Percentiles rank a stretch among this genome's conserved stretches.
phyloP scores from a whole-genome alignment of 2,113 vertebrate species.

The Cranoglanis bouderius region DNA sequence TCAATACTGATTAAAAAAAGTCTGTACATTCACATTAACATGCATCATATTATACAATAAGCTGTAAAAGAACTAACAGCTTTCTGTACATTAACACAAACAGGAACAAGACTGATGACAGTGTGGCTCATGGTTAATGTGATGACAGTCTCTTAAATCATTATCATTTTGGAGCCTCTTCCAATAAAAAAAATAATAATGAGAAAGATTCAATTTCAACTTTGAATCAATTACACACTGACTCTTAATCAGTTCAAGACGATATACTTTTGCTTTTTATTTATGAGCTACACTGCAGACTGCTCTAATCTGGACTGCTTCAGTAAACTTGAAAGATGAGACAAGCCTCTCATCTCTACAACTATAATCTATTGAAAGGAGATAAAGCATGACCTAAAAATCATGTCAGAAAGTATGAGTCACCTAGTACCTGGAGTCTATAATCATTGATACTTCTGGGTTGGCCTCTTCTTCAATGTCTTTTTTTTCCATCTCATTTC shows the following conservation, averaged over 20 bases:
- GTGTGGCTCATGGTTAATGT: background rate
- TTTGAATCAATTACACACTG: background rate
- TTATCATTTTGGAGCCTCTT: background rate
- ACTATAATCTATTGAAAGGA: slow-evolving; percentile 10
- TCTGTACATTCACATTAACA: background rate
- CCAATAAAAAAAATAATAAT: background rate
- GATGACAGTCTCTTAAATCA: background rate
- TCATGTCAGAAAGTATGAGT: slow-evolving; percentile 22
- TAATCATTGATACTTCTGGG: slow-evolving; percentile 1
- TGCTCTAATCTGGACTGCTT: background rate
- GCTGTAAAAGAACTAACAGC: background rate
- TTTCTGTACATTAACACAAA: background rate
- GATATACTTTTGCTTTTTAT: background rate
- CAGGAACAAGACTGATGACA: background rate
- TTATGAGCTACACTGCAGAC: background rate
- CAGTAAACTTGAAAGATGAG: slow-evolving; percentile 8
- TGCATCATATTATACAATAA: background rate
- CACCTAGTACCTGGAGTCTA: slow-evolving; percentile 11
- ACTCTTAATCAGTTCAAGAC: background rate
- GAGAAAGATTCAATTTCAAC: background rate
- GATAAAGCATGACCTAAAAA: slow-evolving; percentile 25
- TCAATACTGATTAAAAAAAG: background rate
- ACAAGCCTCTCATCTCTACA: background rate
- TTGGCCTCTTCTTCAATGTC: background rate
- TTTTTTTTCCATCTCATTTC: background rate